Evolutionary conservation across 1,140 invertebrate species (phyloP), one percentile per base, ranked within the genome.

Genomic region (Bombus waltoni): DNA sequence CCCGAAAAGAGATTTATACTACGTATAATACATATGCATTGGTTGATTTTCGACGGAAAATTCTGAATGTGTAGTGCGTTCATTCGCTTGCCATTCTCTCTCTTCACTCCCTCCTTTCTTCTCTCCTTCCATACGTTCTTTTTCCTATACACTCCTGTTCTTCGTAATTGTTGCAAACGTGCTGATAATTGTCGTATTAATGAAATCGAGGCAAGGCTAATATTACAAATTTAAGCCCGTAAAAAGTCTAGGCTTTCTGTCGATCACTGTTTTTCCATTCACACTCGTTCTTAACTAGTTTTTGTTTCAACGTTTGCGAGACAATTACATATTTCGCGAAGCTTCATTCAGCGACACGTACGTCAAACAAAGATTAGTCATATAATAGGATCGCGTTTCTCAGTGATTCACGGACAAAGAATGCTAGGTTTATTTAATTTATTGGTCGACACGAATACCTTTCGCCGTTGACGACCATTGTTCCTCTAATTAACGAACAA

Each of bases 121-220:
- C 15, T 66, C 62, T 66, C n/a, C n/a, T 13, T 66, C n/a, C 15
- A 66, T 66, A 18, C 8, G n/a, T 68, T 35, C 38, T 40, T n/a
- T 66, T 75, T 35, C n/a, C 10, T 78, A 42, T 71, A 44, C 11
- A n/a, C n/a, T 62, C 15, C 44, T 59, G 59, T 81, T 62, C 62
- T 74, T n/a, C 62, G 47, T 72, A 47, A 74, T 72, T 73, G 32
- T 86, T 81, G 78, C 38, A 76, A 86, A 32, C 65, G 42, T 82
- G 40, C 38, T 47, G 62, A 73, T 72, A 71, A 72, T 76, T 77
- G 85, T 47, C 28, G 47, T 65, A 76, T 75, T 86, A 86, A 71
- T 40, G 38, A 83, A 83, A 59, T 72, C 32, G 40, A 83, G 53
- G 15, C 53, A 85, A 85, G 57, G 32, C 42, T 40, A 53, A 79